Percentiles rank a stretch among this genome's conserved stretches.
Evolutionary conservation across 2,113 vertebrate species (phyloP).

Genomic region (Bujurquina vittata): DNA sequence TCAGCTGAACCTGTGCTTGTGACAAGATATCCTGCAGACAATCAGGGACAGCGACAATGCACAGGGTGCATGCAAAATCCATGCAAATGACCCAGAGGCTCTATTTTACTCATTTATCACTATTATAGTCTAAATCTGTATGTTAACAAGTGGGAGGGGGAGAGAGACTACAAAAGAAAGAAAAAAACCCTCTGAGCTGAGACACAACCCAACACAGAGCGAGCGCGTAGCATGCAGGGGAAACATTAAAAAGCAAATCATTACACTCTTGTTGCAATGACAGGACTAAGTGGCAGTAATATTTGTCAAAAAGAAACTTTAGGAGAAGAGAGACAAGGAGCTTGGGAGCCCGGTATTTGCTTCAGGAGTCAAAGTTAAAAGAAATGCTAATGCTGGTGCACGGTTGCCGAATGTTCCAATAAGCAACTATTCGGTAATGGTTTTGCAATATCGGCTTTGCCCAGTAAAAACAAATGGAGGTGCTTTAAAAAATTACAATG

Average conservation of each 20-base stretch:
- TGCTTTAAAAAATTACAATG: background rate
- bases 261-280: background rate
- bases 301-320: background rate
- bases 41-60: background rate
- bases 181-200: background rate
- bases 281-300: background rate
- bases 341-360: background rate
- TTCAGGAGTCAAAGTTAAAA: background rate
- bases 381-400: background rate
- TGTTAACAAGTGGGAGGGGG: background rate
- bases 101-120: background rate
- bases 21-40: background rate
- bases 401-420: accelerated
- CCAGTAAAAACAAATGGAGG: background rate
- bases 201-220: background rate
- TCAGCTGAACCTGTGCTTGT: background rate
- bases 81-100: background rate
- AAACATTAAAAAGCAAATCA: background rate
- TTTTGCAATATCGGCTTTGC: background rate
- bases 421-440: background rate
- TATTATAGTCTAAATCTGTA: background rate
- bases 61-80: conserved; percentile 1
- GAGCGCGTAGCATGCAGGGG: background rate
- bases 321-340: background rate
- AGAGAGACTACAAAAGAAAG: background rate